phyloP scores from a whole-genome alignment of 2,888 invertebrate species.

The Cyclophora albipunctata region DNA sequence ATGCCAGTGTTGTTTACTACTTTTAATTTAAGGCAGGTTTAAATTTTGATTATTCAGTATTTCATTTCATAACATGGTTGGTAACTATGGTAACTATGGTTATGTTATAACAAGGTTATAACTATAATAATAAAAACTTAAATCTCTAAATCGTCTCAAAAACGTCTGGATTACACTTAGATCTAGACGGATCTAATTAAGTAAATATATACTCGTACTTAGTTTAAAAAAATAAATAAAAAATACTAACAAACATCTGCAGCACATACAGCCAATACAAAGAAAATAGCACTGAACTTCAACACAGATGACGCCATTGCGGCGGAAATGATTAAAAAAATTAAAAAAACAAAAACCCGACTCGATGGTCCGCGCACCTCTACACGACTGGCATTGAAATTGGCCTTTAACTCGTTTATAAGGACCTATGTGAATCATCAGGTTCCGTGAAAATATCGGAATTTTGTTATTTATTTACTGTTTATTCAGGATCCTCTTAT shows the following conservation, averaged over 20 bases:
- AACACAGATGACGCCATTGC: slow-evolving; percentile 63
- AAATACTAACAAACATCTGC: slow-evolving; percentile 61
- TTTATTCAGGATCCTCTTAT: not conserved
- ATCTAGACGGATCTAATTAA: too few species aligned
- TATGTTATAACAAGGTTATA: too few species aligned
- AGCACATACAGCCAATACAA: slow-evolving; percentile 47
- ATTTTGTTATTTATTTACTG: not conserved
- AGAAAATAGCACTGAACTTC: slow-evolving; percentile 63
- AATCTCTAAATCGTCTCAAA: too few species aligned
- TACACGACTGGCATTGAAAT: slow-evolving; percentile 56
- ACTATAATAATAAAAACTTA: too few species aligned
- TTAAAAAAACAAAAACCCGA: slow-evolving; percentile 35
- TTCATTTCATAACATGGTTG: too few species aligned
- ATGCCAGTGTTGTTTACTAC: too few species aligned
- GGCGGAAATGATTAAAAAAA: slow-evolving; percentile 30
- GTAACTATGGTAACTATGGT: too few species aligned
- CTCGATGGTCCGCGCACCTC: slow-evolving; percentile 38
- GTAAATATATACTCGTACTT: too few species aligned
- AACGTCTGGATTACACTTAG: too few species aligned
- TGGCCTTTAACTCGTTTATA: slow-evolving; percentile 61
- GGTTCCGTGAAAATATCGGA: slow-evolving; percentile 36
- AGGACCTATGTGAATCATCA: slow-evolving; percentile 39
- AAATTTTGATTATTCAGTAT: too few species aligned
- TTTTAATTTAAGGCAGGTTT: too few species aligned
- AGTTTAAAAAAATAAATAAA: slow-evolving; percentile 3